A percentile compares a stretch with the other conserved stretches of the same genome.
These are phyloP conservation scores for Zaprionus camerounensis DNA, from an alignment of 1,140 invertebrate genomes.

Conservation along the genomic window DNA sequence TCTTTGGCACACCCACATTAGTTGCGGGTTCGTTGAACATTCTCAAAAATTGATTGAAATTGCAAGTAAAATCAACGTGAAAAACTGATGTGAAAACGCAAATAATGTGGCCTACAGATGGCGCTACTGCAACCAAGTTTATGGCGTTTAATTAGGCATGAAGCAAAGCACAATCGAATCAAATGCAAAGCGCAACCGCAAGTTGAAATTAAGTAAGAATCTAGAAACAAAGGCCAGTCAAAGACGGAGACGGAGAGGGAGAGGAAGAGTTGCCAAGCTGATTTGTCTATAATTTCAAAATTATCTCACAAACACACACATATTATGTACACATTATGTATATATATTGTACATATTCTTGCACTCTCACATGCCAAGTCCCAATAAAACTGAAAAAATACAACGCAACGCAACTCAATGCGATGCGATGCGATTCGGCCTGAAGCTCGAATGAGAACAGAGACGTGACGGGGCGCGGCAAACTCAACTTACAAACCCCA, in stretches of 20 bases:
- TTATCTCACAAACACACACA: slow-evolving; percentile 38
- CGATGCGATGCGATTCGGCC: slow-evolving; percentile 12
- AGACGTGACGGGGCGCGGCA: slow-evolving; percentile 72
- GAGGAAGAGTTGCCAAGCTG: slow-evolving; percentile 5
- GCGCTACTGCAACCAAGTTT: slow-evolving; percentile 26
- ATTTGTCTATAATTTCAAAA: slow-evolving; percentile 57
- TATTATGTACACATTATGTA: slow-evolving; percentile 9
- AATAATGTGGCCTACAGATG: slow-evolving; percentile 49
- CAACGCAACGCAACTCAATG: not conserved
- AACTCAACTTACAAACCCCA: slow-evolving; percentile 30
- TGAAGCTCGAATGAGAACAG: slow-evolving; percentile 46
- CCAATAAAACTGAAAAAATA: not conserved
- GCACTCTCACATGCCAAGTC: slow-evolving; percentile 1
- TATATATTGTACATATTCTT: not conserved
- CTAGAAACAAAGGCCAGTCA: slow-evolving; percentile 47
- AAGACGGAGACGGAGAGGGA: not conserved
- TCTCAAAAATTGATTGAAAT: slow-evolving; percentile 27
- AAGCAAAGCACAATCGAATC: slow-evolving; percentile 52
- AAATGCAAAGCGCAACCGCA: slow-evolving; percentile 66
- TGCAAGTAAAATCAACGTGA: slow-evolving; percentile 6
- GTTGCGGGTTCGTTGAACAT: slow-evolving; percentile 33
- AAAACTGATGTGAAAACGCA: slow-evolving; percentile 50
- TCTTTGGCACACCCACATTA: slow-evolving; percentile 37
- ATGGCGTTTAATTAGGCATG: slow-evolving; percentile 71
- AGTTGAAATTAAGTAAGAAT: slow-evolving; percentile 60